Percentiles rank a stretch among this genome's conserved stretches.
Conservation (phyloP, 2,888 invertebrate genomes). For the Nemotelus pantherinus region DNA sequence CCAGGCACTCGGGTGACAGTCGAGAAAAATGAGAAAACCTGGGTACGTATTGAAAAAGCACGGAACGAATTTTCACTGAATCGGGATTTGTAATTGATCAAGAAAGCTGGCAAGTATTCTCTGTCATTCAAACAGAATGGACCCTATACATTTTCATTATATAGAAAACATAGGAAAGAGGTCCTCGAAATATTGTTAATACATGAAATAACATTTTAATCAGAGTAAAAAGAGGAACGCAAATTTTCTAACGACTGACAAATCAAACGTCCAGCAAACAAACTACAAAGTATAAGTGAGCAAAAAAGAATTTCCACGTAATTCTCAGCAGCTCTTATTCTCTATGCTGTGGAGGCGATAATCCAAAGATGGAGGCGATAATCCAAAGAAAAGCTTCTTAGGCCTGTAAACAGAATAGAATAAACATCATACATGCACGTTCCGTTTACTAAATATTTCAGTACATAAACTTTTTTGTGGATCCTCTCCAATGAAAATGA, state of each 20-base stretch:
- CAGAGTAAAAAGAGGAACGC: not conserved
- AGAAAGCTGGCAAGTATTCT: too few relatives aligned
- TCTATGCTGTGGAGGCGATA: not conserved
- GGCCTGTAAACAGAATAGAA: conserved; percentile 22
- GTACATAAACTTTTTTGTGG: not conserved
- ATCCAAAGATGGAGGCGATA: conserved; percentile 1
- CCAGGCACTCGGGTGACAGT: not conserved
- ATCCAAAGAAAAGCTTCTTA: conserved; percentile 21
- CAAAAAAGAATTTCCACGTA: conserved; percentile 14
- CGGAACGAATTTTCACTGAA: too few relatives aligned
- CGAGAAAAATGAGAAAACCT: conserved; percentile 1
- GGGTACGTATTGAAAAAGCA: not conserved
- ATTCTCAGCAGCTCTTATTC: not conserved
- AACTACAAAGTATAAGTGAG: conserved; percentile 1
- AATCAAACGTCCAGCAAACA: not conserved
- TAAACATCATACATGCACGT: not conserved
- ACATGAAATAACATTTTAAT: too few relatives aligned
- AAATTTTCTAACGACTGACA: conserved; percentile 14
- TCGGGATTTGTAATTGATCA: too few relatives aligned
- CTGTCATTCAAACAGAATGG: too few relatives aligned
- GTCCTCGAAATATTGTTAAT: too few relatives aligned
- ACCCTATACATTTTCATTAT: too few relatives aligned
- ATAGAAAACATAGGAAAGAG: too few relatives aligned
- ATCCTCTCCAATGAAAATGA: not conserved
- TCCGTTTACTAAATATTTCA: not conserved